Base-by-base conservation (phyloP, 2,888 invertebrate species). In the Tenthredo scrophulariae region DNA sequence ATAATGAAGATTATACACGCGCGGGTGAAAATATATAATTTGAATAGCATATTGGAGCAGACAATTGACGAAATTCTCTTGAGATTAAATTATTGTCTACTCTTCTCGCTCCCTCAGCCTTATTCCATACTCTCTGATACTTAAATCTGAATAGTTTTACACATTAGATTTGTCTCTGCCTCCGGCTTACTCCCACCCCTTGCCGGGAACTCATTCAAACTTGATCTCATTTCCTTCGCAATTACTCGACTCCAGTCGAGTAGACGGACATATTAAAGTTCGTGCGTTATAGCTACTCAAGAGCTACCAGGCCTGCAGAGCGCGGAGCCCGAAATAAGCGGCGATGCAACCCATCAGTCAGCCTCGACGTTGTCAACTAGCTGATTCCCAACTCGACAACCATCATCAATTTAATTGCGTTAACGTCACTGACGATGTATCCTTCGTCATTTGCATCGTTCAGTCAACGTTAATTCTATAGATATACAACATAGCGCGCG, bases 141-240 rank as follows among this genome's bases (percentile, higher is more conserved):
- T n/a, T 77, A 77, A 29, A 50, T 33, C 18, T 67, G 29, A 67
- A 67, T 33, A 67, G 33, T 67, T 67, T 67, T 67, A 29, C 33
- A 77, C 29, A 29, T 29, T 33, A 77, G 77, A 77, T 77, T 77
- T 77, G 77, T 77, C 46, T 54, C 46, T 18, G 40, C 77, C 77
- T 77, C 77, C 77, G 77, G 50, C 77, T 26, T 26, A 77, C 77
- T 80, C 80, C 80, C 80, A 58, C 83, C 43, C 67, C 62, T 29
- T 77, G 86, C 85, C 85, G 65, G 86, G 84, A 85, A 89, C 90
- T 90, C 91, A 91, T 88, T 91, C 91, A 90, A 91, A 91, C 91
- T 91, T 92, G 91, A 92, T 92, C 91, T 91, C 91, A 91, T 91
- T 91, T 91, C 91, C 91, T 91, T 91, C 88, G 89, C 91, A 91